Percentiles rank a stretch among this genome's conserved stretches.
Evolutionary conservation across 1,140 invertebrate species (phyloP).

Genomic region (Lineus longissimus): DNA sequence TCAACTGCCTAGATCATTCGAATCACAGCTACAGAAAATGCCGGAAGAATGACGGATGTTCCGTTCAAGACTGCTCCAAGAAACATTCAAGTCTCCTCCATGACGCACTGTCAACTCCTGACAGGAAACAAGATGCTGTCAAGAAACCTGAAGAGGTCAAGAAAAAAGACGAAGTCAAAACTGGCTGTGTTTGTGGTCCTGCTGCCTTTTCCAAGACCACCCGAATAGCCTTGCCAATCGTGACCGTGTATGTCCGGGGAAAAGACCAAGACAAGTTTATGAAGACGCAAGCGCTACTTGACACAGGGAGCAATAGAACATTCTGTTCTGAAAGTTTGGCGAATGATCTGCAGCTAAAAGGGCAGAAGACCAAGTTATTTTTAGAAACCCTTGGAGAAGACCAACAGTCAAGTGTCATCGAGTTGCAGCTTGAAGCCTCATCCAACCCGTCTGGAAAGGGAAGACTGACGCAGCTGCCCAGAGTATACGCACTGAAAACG

Average conservation of each 20-base stretch:
- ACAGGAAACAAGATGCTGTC: too few species aligned
- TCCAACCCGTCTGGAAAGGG: too few species aligned
- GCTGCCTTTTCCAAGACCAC: too few species aligned
- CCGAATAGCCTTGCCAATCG: not conserved
- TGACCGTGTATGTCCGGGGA: not conserved
- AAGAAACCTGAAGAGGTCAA: not conserved
- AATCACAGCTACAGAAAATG: not conserved
- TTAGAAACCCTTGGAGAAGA: too few species aligned
- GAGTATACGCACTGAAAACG: not conserved
- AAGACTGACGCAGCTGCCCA: not conserved
- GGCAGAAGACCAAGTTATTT: too few species aligned
- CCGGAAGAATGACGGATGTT: not conserved
- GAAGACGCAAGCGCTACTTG: not conserved
- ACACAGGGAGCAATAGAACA: too few species aligned
- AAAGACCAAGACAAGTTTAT: not conserved
- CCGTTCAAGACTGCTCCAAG: not conserved
- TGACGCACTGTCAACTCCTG: too few species aligned
- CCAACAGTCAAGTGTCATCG: too few species aligned
- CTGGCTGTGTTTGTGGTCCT: too few species aligned
- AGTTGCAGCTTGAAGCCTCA: too few species aligned
- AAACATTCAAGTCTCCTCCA: not conserved
- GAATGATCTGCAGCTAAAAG: too few species aligned
- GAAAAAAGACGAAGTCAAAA: not conserved
- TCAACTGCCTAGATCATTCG: not conserved
- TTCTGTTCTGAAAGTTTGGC: too few species aligned